Base-by-base conservation (phyloP, 2,888 invertebrate species). In the Rapana venosa region DNA sequence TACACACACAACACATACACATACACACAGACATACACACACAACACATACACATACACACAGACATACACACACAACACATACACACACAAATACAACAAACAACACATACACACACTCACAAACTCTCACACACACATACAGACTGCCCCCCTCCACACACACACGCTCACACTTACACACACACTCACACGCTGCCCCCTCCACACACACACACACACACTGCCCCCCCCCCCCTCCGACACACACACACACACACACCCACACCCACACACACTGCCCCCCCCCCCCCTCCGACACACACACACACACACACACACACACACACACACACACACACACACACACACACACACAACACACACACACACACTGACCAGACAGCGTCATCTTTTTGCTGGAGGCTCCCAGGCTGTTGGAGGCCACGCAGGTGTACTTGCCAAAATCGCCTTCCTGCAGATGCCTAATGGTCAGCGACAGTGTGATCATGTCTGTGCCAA, bases 371-470 rank as follows among this genome's bases (percentile, higher is more conserved):
- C 47, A 89, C 93, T 91, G 83, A 94, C 94, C 93, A 87, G 93
- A 92, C 30, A 94, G 90, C 0, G 91, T 81, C 93, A 93, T 94
- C 26, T 88, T 92, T 79, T 93, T 93, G 15, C 88, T 90, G 88
- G 93, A 92, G 58, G 84, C 61, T 0, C 94, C 94, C 58, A 93
- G 90, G 30, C 88, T 86, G 90, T 94, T 94, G 32, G 92, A 92
- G 5, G 93, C 93, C 36, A 92, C 90, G 70, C 94, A 94, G 17
- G 90, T 92, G 89, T 94, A 94, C 32, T 92, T 79, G 8, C 94
- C 94, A 79, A 91, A 94, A 87, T 94, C 94, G 15, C 89, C 81
- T 0, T 90, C 86, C 26, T 93, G 91, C 35, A 94, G 90, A 88
- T 93, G 87, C 58, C 92, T 91, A 17, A 94, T 94, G 79, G 90